phyloP scores from a whole-genome alignment of 2,888 invertebrate species.

The Cybosia mesomella region DNA sequence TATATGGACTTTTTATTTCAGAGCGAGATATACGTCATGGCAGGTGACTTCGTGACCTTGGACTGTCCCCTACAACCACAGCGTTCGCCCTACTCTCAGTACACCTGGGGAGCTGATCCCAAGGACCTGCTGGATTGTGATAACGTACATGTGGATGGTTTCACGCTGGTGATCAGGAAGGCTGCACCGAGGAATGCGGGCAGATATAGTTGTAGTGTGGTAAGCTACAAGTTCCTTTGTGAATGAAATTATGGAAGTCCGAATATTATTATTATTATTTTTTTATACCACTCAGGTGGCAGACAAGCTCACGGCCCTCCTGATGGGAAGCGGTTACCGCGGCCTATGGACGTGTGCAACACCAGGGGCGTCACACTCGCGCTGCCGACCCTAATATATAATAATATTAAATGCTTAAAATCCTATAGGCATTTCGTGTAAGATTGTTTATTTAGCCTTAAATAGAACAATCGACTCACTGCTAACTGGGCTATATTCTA shows the following conservation, averaged over 20 bases:
- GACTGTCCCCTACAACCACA: constrained; percentile 44
- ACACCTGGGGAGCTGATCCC: constrained; percentile 56
- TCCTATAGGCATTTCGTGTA: too few relatives aligned
- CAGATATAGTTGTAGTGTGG: constrained; percentile 60
- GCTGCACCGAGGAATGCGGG: constrained; percentile 57
- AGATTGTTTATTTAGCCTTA: too few relatives aligned
- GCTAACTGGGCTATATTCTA: too few relatives aligned
- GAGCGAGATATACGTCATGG: constrained; percentile 59
- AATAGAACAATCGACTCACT: too few relatives aligned
- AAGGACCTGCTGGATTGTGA: constrained; percentile 47
- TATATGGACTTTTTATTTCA: constrained; percentile 42
- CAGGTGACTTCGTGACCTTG: constrained; percentile 56
- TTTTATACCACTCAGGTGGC: too few relatives aligned
- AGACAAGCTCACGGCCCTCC: too few relatives aligned
- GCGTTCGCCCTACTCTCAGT: constrained; percentile 16
- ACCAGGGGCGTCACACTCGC: too few relatives aligned
- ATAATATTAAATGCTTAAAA: too few relatives aligned
- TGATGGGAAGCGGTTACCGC: too few relatives aligned
- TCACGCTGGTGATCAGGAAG: constrained; percentile 46
- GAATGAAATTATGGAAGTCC: neutral
- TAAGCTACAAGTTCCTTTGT: constrained; percentile 22
- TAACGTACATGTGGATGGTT: constrained; percentile 53
- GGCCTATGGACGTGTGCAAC: too few relatives aligned
- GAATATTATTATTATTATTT: neutral
- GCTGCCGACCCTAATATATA: too few relatives aligned